These are phyloP conservation scores for Dromius quadrimaculatus DNA, from an alignment of 2,888 invertebrate species.

Conservation along the genomic window DNA sequence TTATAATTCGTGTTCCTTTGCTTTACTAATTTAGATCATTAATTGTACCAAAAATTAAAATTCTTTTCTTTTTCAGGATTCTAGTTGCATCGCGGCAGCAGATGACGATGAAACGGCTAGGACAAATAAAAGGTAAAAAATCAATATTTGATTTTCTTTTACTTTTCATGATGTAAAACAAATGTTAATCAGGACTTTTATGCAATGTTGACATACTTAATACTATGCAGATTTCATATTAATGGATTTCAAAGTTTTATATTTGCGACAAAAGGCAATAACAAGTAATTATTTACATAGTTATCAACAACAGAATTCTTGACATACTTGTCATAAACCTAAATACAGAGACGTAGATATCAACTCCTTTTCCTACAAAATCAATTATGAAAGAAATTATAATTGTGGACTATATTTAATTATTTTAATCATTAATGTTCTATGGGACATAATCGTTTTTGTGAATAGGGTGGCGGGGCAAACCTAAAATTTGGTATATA, in stretches of 20 bases:
- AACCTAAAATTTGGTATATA: no score
- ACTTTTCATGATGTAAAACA: constrained; percentile 2
- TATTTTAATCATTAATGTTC: no score
- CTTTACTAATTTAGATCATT: no score
- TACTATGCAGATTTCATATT: constrained; percentile 13
- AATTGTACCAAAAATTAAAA: constrained; percentile 1
- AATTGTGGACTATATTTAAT: no score
- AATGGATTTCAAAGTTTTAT: constrained; percentile 19
- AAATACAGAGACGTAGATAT: no score
- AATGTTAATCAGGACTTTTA: constrained; percentile 17
- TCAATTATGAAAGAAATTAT: no score
- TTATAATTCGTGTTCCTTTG: no score
- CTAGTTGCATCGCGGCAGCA: constrained; percentile 67
- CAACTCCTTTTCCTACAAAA: no score
- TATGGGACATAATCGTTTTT: no score
- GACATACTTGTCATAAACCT: no score
- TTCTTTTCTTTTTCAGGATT: constrained; percentile 65
- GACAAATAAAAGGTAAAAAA: constrained; percentile 60
- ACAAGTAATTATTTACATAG: neutral
- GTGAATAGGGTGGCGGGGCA: no score
- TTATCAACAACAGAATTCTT: neutral
- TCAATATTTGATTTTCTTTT: constrained; percentile 34
- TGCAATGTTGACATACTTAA: constrained; percentile 13
- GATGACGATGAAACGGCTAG: constrained; percentile 70
- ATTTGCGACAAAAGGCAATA: neutral